Evolutionary conservation across 1,140 invertebrate genomes (phyloP).

Genomic region (Phenacoccus solenopsis): DNA sequence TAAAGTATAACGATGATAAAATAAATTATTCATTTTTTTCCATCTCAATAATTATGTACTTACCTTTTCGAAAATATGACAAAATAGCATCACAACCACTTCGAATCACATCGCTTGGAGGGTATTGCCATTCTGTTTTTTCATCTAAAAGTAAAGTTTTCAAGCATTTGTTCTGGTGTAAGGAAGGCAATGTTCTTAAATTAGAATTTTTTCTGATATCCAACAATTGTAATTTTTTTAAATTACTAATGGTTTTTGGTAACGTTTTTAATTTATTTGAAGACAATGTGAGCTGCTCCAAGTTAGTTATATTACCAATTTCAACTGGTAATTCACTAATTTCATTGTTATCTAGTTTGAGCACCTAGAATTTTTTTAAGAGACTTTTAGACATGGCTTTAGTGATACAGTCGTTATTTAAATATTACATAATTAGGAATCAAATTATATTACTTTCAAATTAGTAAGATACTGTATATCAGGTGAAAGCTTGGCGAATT

Average conservation of each 20-base stretch:
- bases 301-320: slow-evolving; percentile 60
- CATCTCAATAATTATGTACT: too few relatives aligned
- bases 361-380: slow-evolving; percentile 62
- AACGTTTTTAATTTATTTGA: slow-evolving; percentile 71
- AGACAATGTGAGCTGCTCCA: slow-evolving; percentile 81
- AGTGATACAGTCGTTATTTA: too few relatives aligned
- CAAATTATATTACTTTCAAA: not conserved
- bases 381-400: too few relatives aligned
- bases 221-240: slow-evolving; percentile 71
- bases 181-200: slow-evolving; percentile 56
- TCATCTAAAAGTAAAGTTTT: not conserved
- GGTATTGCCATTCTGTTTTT: not conserved
- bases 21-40: not conserved
- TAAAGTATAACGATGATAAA: not conserved
- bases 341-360: slow-evolving; percentile 81
- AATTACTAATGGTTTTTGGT: slow-evolving; percentile 68
- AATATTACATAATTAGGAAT: too few relatives aligned
- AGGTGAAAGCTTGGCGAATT: not conserved
- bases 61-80: not conserved
- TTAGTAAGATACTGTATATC: not conserved
- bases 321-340: slow-evolving; percentile 65
- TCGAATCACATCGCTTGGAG: not conserved
- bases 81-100: not conserved
- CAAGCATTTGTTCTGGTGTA: not conserved
- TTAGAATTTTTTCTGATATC: slow-evolving; percentile 78